Base-by-base conservation (phyloP, 2,113 vertebrate genomes). In the Sapajus apella region DNA sequence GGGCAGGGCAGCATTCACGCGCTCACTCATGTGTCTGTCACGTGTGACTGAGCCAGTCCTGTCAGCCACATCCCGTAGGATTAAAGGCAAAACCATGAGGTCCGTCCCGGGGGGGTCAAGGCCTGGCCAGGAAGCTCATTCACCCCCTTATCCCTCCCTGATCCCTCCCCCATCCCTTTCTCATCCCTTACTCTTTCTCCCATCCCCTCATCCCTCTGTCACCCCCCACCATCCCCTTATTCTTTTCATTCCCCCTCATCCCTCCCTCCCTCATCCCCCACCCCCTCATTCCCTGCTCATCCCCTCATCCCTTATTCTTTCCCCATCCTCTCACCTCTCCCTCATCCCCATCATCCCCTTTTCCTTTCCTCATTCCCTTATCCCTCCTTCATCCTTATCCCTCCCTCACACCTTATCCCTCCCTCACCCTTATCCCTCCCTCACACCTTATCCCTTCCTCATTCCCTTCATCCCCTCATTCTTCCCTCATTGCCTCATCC, bases 41-140 rank as follows among this genome's bases (percentile, higher is more conserved):
- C 40, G 0, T 14, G 40, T 3, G 9, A 7, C 40, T 27, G 6
- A 27, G 72, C 21, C n/a, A 12, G 1, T 58, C 32, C 61, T 20
- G 17, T 27, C 40, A 68, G 64, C 47, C 32, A 16, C n/a, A 13
- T 43, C 40, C 55, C 50, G 25, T 27, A 55, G 72, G 30, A 20
- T 12, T 35, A 30, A 35, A 30, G 13, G 8, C 30, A 6, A 11
- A 43, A 3, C 37, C 7, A 23, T 50, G 40, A 72, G 16, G 10
- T n/a, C n/a, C 52, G 75, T 81, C 64, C 40, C 37, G 40, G 45
- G 11, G 27, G 21, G 30, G 37, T 32, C 75, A 32, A 30, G 30
- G 21, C 16, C 61, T 47, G 37, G 30, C 11, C 47, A 35, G 10
- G 37, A 23, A 27, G 37, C 12, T 43, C 30, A 45, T 27, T 68